Evolutionary conservation across 2,888 invertebrate species (phyloP).

Genomic region (Pammene fasciana): DNA sequence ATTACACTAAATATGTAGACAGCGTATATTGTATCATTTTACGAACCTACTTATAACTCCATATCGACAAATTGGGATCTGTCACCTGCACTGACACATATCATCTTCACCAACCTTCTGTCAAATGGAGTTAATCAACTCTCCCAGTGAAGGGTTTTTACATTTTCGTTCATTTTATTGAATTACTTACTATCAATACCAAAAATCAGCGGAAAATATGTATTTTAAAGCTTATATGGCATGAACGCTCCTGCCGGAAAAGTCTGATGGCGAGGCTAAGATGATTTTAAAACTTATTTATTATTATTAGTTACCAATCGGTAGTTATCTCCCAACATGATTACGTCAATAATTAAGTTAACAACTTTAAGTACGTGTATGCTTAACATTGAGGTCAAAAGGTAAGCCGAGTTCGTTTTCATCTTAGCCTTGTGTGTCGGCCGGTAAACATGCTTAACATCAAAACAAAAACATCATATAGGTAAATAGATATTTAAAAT

Average conservation of each 20-base stretch:
- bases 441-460: slow-evolving; percentile 11
- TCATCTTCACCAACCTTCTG: neutral
- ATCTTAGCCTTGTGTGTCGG: slow-evolving; percentile 25
- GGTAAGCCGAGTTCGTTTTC: slow-evolving; percentile 34
- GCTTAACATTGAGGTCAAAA: slow-evolving; percentile 34
- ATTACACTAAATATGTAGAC: too few relatives aligned
- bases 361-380: slow-evolving; percentile 16
- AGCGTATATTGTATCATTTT: too few relatives aligned
- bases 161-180: slow-evolving; percentile 4
- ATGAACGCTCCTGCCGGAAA: slow-evolving; percentile 18
- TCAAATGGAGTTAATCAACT: slow-evolving; percentile 4
- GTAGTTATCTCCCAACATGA: neutral
- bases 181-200: neutral
- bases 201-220: neutral
- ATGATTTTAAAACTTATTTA: slow-evolving; percentile 24
- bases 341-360: slow-evolving; percentile 33
- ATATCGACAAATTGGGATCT: too few relatives aligned
- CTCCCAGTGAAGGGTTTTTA: neutral
- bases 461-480: slow-evolving; percentile 11
- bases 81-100: neutral
- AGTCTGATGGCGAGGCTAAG: slow-evolving; percentile 15
- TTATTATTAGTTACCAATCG: slow-evolving; percentile 14
- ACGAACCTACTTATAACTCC: too few relatives aligned
- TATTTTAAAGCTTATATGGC: slow-evolving; percentile 7
- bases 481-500: too few relatives aligned